Base-by-base conservation (phyloP, 2,888 invertebrate species). In the Clusia tigrina region DNA sequence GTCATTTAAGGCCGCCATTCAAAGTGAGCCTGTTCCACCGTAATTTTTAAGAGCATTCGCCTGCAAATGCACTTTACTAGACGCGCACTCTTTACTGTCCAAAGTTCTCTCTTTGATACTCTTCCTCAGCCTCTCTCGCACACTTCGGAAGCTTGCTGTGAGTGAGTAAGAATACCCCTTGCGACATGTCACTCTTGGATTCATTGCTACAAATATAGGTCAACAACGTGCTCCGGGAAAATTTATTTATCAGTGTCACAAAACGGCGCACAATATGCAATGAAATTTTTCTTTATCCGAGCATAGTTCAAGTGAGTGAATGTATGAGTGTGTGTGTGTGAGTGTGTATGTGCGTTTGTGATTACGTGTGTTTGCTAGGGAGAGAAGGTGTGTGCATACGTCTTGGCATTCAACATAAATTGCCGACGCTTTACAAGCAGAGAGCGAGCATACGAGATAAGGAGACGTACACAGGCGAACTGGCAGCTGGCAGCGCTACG, bases 171-270 rank as follows among this genome's bases (percentile, higher is more conserved):
- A n/a, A n/a, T n/a, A n/a, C n/a, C n/a, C n/a, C n/a, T n/a, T n/a
- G n/a, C n/a, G n/a, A n/a, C n/a, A n/a, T n/a, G n/a, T n/a, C n/a
- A 10, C 48, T 48, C 48, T 48, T 48, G 22, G 48, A 48, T 78
- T 79, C 79, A 79, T 79, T 79, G 80, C 79, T 80, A 77, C 69
- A 77, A 81, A 81, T 80, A 77, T 81, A 79, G 81, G 81, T 81
- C 81, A 81, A 78, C 80, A 78, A 75, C 72, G 77, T 79, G 77
- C 69, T 78, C 69, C 71, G 72, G 70, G 72, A 71, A 72, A 72
- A 69, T 68, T 58, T 69, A 60, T 63, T 65, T 65, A 68, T 66
- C 65, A 62, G 65, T 63, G 68, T 62, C 57, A n/a, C n/a, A 63
- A 54, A 51, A 52, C 32, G 42, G 53, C 46, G 57, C 59, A 54